Conservation (phyloP, 2,888 invertebrate species). For the Axea sp. region DNA sequence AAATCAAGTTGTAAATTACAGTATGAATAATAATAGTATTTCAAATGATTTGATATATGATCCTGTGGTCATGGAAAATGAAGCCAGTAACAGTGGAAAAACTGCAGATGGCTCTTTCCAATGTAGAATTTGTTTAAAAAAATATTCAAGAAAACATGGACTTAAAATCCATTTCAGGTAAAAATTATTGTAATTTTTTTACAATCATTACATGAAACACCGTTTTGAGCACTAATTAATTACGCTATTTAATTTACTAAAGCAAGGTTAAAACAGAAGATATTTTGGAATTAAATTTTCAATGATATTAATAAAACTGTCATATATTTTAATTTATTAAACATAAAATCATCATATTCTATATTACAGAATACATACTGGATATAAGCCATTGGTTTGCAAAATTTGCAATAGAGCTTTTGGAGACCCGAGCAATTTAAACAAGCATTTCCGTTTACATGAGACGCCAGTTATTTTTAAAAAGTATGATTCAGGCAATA, state of each 20-base stretch:
- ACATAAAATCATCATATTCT: background rate
- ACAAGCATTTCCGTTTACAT: constrained; percentile 96
- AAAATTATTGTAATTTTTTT: constrained; percentile 8
- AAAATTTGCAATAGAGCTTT: constrained; percentile 93
- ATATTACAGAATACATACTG: constrained; percentile 90
- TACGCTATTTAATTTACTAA: background rate
- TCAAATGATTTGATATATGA: constrained; percentile 45
- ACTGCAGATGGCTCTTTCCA: constrained; percentile 87
- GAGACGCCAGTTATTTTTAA: too few relatives aligned
- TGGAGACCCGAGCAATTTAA: constrained; percentile 97
- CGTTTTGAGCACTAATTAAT: too few relatives aligned
- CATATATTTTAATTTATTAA: background rate
- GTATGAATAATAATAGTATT: background rate
- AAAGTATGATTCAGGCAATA: too few relatives aligned
- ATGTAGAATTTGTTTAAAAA: constrained; percentile 96
- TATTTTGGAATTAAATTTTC: background rate
- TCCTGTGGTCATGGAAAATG: constrained; percentile 82
- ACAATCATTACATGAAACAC: too few relatives aligned
- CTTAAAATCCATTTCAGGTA: constrained; percentile 84
- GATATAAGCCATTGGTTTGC: constrained; percentile 96
- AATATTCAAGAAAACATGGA: constrained; percentile 98
- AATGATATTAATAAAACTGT: background rate
- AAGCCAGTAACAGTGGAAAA: constrained; percentile 89
- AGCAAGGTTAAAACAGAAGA: too few relatives aligned
- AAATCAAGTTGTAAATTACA: too few relatives aligned